phyloP scores from a whole-genome alignment of 2,888 invertebrate genomes.

The Catocala nupta region DNA sequence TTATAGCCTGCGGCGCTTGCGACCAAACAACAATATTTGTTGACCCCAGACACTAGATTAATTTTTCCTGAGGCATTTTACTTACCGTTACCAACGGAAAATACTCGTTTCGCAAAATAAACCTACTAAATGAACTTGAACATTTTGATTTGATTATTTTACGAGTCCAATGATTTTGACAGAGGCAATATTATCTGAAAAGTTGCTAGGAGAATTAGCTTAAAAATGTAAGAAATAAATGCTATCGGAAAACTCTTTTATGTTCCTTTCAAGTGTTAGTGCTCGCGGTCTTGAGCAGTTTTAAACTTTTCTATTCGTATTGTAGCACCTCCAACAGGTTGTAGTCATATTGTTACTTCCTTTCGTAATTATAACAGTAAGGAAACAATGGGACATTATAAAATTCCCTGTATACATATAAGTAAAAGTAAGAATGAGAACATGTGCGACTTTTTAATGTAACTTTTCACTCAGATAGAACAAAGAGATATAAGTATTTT shows the following conservation, averaged over 20 bases:
- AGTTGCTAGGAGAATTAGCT: slow-evolving; percentile 16
- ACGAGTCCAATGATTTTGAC: slow-evolving; percentile 22
- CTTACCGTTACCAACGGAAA: slow-evolving; percentile 58
- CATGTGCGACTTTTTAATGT: slow-evolving; percentile 32
- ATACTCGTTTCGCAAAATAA: slow-evolving; percentile 45
- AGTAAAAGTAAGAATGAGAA: slow-evolving; percentile 26
- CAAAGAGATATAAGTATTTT: slow-evolving; percentile 27
- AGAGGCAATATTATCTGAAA: slow-evolving; percentile 19
- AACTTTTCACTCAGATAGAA: slow-evolving; percentile 33
- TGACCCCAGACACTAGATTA: slow-evolving; percentile 79
- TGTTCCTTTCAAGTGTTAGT: slow-evolving; percentile 3
- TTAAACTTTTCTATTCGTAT: slow-evolving; percentile 43
- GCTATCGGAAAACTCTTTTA: neutral
- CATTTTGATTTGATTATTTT: slow-evolving; percentile 38
- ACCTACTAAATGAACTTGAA: slow-evolving; percentile 44
- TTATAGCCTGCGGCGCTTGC: slow-evolving; percentile 73
- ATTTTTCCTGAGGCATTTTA: slow-evolving; percentile 80
- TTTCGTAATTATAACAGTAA: slow-evolving; percentile 49
- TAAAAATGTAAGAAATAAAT: slow-evolving; percentile 22
- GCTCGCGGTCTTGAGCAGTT: slow-evolving; percentile 29
- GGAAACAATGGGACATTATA: slow-evolving; percentile 45
- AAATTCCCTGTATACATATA: slow-evolving; percentile 41
- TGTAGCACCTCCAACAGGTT: slow-evolving; percentile 47
- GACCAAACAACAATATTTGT: slow-evolving; percentile 84
- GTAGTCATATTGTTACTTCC: slow-evolving; percentile 47